A percentile compares a stretch with the other conserved stretches of the same genome.
These are phyloP conservation scores for Hippoglossus stenolepis DNA, from an alignment of 2,113 vertebrate species.

Conservation along the genomic window DNA sequence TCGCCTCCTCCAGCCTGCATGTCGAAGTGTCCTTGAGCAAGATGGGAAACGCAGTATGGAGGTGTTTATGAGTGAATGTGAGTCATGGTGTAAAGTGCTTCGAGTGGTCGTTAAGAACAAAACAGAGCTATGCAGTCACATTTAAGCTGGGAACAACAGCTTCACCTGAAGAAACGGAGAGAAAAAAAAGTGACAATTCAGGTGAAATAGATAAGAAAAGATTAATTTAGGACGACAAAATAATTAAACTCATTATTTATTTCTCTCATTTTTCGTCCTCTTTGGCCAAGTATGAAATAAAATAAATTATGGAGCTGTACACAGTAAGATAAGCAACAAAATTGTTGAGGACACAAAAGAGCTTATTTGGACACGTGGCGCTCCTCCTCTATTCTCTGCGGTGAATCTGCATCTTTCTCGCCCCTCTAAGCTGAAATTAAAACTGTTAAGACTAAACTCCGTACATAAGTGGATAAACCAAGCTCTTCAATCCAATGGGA, in stretches of 20 bases:
- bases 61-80: not conserved
- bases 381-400: constrained; percentile 48
- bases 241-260: constrained; percentile 26
- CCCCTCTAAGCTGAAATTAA: constrained; percentile 76
- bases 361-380: constrained; percentile 57
- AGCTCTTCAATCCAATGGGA: constrained; percentile 69
- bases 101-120: not conserved
- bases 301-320: constrained; percentile 30
- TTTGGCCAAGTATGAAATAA: not conserved
- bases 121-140: not conserved
- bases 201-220: constrained; percentile 1
- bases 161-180: not conserved
- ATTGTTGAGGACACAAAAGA: constrained; percentile 40
- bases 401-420: constrained; percentile 68
- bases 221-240: constrained; percentile 9
- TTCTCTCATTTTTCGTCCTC: constrained; percentile 11
- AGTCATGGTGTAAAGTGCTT: not conserved
- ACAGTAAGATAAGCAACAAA: constrained; percentile 42
- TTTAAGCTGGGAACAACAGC: not conserved
- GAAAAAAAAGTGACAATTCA: not conserved
- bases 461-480: constrained; percentile 80
- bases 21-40: not conserved
- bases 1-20: not conserved
- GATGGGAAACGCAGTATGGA: not conserved
- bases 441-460: constrained; percentile 77